Conservation (phyloP, 2,113 vertebrate genomes). For the Gadus chalcogrammus region DNA sequence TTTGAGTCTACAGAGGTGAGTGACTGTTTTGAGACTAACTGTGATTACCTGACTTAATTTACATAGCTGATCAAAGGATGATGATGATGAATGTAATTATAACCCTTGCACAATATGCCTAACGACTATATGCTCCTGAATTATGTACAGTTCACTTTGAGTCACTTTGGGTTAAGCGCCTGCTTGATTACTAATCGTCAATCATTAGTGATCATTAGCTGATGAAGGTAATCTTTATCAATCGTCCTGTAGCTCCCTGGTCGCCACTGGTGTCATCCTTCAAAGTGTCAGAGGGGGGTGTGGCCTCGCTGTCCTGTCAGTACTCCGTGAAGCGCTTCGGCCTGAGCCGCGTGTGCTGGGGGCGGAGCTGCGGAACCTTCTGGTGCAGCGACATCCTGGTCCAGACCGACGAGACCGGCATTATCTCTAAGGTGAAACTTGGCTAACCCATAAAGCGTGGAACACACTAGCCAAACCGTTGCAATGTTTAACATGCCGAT, state of each 20-base stretch:
- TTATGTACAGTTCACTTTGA: too few species aligned
- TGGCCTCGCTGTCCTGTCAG: conserved; percentile 71
- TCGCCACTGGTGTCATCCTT: conserved; percentile 29
- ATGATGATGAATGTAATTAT: too few species aligned
- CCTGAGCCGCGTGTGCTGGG: conserved; percentile 74
- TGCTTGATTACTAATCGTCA: too few species aligned
- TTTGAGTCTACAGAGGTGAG: too few species aligned
- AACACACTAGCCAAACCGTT: too few species aligned
- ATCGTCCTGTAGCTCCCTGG: conserved; percentile 23
- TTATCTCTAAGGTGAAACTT: conserved; percentile 62
- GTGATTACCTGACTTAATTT: too few species aligned
- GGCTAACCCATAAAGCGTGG: conserved; percentile 11
- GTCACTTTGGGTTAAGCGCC: too few species aligned
- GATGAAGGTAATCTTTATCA: not conserved
- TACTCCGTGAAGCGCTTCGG: conserved; percentile 71
- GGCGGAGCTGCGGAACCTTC: conserved; percentile 72
- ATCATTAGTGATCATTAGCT: not conserved
- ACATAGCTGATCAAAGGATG: too few species aligned
- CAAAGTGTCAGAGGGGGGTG: conserved; percentile 64
- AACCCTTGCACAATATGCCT: too few species aligned
- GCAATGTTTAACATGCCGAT: too few species aligned
- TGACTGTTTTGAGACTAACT: too few species aligned
- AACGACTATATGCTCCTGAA: too few species aligned
- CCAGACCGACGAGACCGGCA: conserved; percentile 69
- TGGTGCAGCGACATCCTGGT: conserved; percentile 75